A percentile compares a stretch with the other conserved stretches of the same genome.
These are phyloP conservation scores for Cliona cf. orientalis DNA, from an alignment of 37 sponge, comb jelly and placozoan species.

Conservation along the genomic window DNA sequence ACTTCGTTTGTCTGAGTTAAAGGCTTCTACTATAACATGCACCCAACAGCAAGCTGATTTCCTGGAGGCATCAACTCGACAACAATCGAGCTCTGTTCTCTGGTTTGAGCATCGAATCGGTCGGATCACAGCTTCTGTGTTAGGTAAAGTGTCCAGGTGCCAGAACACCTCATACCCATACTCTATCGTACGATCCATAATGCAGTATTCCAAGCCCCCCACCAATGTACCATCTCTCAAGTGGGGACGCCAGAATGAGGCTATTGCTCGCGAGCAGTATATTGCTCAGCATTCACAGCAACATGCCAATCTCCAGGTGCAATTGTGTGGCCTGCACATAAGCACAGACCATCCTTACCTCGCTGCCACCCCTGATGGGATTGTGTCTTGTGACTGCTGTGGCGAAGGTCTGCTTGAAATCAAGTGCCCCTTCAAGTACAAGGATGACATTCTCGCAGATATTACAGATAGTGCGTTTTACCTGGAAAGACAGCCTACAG, in stretches of 20 bases:
- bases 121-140: background rate
- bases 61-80: background rate
- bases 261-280: background rate
- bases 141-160: background rate
- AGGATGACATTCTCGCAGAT: background rate
- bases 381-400: background rate
- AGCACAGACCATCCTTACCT: background rate
- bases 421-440: background rate
- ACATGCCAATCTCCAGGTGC: background rate
- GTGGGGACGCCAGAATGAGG: slow-evolving; percentile 1
- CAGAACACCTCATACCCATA: background rate
- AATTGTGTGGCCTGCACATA: background rate
- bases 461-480: background rate
- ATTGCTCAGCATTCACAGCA: background rate
- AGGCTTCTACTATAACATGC: background rate
- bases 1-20: background rate
- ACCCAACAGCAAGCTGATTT: background rate
- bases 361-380: background rate
- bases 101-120: slow-evolving; percentile 6
- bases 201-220: background rate
- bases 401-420: slow-evolving; percentile 4
- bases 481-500: background rate
- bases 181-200: slow-evolving; percentile 1
- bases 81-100: background rate
- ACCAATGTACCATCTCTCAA: slow-evolving; percentile 12